Evolutionary conservation across 2,888 invertebrate genomes (phyloP).

Genomic region (Nomada fucata): DNA sequence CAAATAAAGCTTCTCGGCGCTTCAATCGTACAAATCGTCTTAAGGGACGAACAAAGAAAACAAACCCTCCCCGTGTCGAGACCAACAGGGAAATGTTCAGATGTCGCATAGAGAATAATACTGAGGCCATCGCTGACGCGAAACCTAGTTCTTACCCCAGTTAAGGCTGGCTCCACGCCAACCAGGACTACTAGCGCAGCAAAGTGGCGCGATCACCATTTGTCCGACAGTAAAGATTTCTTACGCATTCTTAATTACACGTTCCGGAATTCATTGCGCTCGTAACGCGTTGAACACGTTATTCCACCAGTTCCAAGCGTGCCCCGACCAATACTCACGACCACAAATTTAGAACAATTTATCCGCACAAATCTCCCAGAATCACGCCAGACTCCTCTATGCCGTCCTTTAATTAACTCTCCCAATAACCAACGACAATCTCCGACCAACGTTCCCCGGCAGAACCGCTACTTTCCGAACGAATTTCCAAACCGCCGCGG

Average conservation of each 20-base stretch:
- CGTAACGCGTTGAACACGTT: no score
- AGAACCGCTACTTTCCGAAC: no score
- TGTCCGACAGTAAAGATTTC: constrained; percentile 38
- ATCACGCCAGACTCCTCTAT: no score
- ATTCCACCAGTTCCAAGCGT: no score
- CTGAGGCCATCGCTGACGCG: constrained; percentile 69
- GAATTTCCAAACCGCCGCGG: background rate
- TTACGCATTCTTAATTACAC: constrained; percentile 61
- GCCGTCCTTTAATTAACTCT: no score
- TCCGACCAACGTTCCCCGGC: no score
- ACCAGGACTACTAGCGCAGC: constrained; percentile 62
- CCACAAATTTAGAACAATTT: no score
- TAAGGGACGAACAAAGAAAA: constrained; percentile 34
- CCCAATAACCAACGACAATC: no score
- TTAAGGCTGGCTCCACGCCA: constrained; percentile 74
- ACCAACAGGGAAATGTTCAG: constrained; percentile 52
- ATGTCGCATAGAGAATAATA: constrained; percentile 60
- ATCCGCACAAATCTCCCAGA: no score
- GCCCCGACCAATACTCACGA: constrained; percentile 14
- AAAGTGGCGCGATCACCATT: constrained; percentile 47
- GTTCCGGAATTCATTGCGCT: background rate
- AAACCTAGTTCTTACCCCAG: constrained; percentile 70
- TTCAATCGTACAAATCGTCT: constrained; percentile 24
- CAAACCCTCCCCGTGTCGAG: constrained; percentile 24
- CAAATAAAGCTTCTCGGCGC: background rate